Evolutionary conservation across 2,113 vertebrate genomes (phyloP).

Genomic region (Procapra przewalskii): DNA sequence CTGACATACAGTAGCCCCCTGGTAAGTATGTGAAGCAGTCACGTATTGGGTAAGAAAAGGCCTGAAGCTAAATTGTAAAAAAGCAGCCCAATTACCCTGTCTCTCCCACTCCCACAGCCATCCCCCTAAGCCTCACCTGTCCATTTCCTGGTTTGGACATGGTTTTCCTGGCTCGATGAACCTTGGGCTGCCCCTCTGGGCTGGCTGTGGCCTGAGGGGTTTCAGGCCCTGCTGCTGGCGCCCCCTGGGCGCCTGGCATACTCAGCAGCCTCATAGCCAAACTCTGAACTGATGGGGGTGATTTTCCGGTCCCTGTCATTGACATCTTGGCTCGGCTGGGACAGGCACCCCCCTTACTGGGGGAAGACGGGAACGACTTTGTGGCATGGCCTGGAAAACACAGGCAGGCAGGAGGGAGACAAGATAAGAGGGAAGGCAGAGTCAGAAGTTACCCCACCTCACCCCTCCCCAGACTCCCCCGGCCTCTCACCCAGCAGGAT

Average conservation of each 20-base stretch:
- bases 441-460: background rate
- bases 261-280: conserved; percentile 78
- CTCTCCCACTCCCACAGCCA: background rate
- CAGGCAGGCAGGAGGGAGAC: background rate
- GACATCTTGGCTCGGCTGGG: conserved; percentile 91
- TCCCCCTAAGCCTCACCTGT: conserved; percentile 79
- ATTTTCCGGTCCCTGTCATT: conserved; percentile 86
- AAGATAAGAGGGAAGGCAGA: background rate
- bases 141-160: conserved; percentile 86
- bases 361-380: conserved; percentile 84
- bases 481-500: conserved; percentile 65
- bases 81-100: background rate
- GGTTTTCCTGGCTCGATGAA: conserved; percentile 91
- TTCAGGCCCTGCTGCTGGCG: conserved; percentile 52
- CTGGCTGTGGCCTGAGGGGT: conserved; percentile 67
- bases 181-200: conserved; percentile 79
- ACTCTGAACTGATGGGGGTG: conserved; percentile 76
- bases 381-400: conserved; percentile 79
- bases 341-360: conserved; percentile 76
- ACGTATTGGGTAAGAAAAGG: background rate
- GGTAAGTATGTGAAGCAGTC: background rate
- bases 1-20: background rate
- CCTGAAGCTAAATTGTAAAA: background rate
- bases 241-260: conserved; percentile 69
- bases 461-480: background rate